A percentile compares a stretch with the other conserved stretches of the same genome.
phyloP scores from a whole-genome alignment of 2,113 vertebrate genomes.

The Morone saxatilis region DNA sequence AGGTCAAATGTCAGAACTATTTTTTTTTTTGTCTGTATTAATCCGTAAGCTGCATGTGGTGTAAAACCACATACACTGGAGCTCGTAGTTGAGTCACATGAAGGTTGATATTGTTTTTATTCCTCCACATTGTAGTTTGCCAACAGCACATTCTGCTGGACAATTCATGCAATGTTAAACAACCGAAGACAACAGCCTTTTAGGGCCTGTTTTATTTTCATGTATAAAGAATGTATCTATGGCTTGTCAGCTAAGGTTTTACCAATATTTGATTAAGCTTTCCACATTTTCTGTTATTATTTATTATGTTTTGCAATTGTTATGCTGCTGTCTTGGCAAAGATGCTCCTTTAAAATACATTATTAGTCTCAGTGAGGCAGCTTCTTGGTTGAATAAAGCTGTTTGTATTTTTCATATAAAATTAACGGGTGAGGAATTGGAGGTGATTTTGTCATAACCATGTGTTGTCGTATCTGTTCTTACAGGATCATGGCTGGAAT shows the following conservation, averaged over 20 bases:
- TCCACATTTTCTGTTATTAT: not conserved
- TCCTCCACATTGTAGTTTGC: slow-evolving; percentile 5
- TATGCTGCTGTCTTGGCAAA: not conserved
- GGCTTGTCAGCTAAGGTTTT: not conserved
- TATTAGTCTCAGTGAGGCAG: not conserved
- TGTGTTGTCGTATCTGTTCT: not conserved
- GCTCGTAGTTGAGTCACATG: not conserved
- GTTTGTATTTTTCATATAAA: not conserved
- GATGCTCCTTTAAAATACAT: not conserved
- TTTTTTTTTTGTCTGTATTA: not conserved
- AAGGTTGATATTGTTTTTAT: not conserved
- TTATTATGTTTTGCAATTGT: not conserved
- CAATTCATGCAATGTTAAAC: slow-evolving; percentile 22
- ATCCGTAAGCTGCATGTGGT: not conserved
- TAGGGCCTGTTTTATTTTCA: not conserved
- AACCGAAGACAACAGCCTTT: not conserved
- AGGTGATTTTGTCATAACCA: too few relatives aligned
- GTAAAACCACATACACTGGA: slow-evolving; percentile 1
- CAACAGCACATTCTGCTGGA: slow-evolving; percentile 73
- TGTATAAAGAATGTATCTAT: not conserved
- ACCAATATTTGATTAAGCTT: not conserved
- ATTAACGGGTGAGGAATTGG: not conserved
- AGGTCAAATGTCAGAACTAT: not conserved
- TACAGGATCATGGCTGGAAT: slow-evolving; percentile 92
- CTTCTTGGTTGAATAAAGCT: not conserved